These are phyloP conservation scores for Melanotus villosus DNA, from an alignment of 2,888 invertebrate species.

Conservation along the genomic window DNA sequence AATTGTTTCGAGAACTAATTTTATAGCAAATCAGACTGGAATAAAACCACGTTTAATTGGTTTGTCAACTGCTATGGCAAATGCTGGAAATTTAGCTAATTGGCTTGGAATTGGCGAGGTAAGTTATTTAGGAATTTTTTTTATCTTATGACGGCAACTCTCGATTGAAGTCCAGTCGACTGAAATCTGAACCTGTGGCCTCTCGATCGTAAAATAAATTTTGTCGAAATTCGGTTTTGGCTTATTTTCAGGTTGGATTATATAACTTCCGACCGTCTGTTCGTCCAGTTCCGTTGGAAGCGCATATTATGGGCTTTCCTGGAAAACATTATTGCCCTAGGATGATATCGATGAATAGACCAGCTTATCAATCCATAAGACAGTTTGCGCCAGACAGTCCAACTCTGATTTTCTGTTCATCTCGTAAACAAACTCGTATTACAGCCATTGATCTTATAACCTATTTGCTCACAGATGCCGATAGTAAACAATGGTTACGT, in stretches of 20 bases:
- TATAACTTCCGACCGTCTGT: constrained; percentile 99
- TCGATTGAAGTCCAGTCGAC: no score
- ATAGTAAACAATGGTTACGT: constrained; percentile 96
- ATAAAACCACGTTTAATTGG: constrained; percentile 91
- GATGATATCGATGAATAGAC: constrained; percentile 99
- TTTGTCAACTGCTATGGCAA: constrained; percentile 97
- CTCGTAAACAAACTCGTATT: constrained; percentile 94
- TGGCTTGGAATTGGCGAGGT: constrained; percentile 90
- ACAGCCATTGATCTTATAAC: constrained; percentile 97
- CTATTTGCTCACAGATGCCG: constrained; percentile 89
- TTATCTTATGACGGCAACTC: no score
- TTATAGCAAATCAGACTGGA: constrained; percentile 92
- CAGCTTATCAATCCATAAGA: constrained; percentile 95
- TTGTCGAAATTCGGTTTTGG: no score
- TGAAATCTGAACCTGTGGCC: no score
- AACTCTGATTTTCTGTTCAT: constrained; percentile 94
- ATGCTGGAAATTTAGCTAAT: constrained; percentile 95
- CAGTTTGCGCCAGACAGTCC: constrained; percentile 95
- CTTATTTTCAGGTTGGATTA: constrained; percentile 80
- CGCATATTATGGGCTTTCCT: constrained; percentile 89
- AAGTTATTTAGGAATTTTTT: constrained; percentile 14
- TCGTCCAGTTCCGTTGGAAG: constrained; percentile 95
- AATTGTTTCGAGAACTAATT: constrained; percentile 97
- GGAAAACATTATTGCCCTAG: constrained; percentile 99
- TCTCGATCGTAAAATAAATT: no score